Percentiles rank a stretch among this genome's conserved stretches.
phyloP scores from a whole-genome alignment of 2,888 invertebrate genomes.

The Oeneis ivallda region DNA sequence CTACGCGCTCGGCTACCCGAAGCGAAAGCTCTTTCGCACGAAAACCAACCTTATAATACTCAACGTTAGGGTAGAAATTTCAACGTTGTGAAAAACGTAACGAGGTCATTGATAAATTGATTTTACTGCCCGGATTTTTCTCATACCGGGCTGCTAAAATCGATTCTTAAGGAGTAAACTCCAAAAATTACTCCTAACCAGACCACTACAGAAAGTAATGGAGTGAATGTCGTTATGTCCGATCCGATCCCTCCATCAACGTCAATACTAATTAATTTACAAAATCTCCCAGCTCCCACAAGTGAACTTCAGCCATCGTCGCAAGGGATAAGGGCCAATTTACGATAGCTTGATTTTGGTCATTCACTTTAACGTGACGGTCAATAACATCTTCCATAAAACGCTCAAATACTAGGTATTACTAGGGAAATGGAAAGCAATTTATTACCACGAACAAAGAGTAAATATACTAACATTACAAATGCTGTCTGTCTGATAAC shows the following conservation, averaged over 20 bases:
- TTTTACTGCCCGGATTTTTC: too few relatives aligned
- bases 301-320: background rate
- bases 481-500: too few relatives aligned
- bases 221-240: constrained; percentile 18
- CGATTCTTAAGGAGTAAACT: too few relatives aligned
- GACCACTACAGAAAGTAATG: background rate
- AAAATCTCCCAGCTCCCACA: background rate
- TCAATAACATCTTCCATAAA: background rate
- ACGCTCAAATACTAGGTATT: background rate
- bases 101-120: too few relatives aligned
- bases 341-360: constrained; percentile 7
- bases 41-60: too few relatives aligned
- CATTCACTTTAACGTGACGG: constrained; percentile 3
- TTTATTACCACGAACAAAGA: background rate
- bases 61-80: too few relatives aligned
- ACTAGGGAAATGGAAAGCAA: background rate
- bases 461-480: too few relatives aligned
- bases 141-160: too few relatives aligned
- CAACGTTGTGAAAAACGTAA: too few relatives aligned
- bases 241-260: constrained; percentile 20
- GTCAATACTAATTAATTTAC: constrained; percentile 28
- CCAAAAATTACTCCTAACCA: too few relatives aligned
- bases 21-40: too few relatives aligned
- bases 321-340: constrained; percentile 9
- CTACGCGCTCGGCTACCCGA: too few relatives aligned